Percentiles rank a stretch among this genome's conserved stretches.
These are phyloP conservation scores for Gobiocypris rarus DNA, from an alignment of 2,113 vertebrate species.

Conservation along the genomic window DNA sequence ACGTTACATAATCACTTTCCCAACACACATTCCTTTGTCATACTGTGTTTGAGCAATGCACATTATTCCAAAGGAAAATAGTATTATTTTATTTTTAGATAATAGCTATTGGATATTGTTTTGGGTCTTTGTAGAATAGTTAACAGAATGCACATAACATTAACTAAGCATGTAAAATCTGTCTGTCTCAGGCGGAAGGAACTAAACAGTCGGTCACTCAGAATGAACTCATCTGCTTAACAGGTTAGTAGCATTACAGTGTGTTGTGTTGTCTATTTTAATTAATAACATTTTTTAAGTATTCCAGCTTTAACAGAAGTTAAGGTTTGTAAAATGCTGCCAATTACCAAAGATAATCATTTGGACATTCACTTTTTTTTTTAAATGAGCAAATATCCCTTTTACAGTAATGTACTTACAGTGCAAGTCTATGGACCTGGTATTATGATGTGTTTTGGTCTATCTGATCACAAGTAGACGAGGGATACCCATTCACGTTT, in stretches of 20 bases:
- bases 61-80: background rate
- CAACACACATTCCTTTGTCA: background rate
- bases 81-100: too few relatives aligned
- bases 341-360: background rate
- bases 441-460: too few relatives aligned
- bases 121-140: background rate
- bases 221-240: constrained; percentile 72
- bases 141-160: too few relatives aligned
- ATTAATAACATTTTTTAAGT: too few relatives aligned
- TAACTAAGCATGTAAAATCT: too few relatives aligned
- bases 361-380: background rate
- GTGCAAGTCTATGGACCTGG: background rate
- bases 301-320: background rate
- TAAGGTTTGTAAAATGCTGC: background rate
- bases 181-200: constrained; percentile 72
- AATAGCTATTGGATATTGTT: background rate
- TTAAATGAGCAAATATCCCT: background rate
- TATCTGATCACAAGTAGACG: too few relatives aligned
- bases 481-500: too few relatives aligned
- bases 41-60: background rate
- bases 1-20: background rate
- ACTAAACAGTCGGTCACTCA: constrained; percentile 66
- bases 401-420: background rate
- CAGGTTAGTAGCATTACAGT: constrained; percentile 62
- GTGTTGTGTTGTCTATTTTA: background rate